Evolutionary conservation across 2,113 vertebrate genomes (phyloP).

Genomic region (Uropsilus gracilis): DNA sequence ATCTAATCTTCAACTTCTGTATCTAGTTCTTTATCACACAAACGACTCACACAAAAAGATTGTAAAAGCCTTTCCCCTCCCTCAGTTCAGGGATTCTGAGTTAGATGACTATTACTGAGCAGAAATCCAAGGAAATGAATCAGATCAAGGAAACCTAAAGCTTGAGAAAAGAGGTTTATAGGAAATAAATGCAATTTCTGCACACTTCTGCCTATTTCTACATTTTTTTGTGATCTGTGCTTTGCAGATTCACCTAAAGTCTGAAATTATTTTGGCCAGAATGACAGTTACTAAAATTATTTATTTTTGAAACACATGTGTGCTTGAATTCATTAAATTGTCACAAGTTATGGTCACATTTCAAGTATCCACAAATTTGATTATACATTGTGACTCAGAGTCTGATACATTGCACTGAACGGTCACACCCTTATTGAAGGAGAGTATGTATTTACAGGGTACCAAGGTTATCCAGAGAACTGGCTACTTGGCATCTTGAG

Average conservation of each 20-base stretch:
- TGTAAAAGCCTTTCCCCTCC: background rate
- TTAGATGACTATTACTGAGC: background rate
- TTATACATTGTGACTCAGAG: background rate
- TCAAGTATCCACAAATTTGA: background rate
- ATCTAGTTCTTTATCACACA: background rate
- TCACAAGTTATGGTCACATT: background rate
- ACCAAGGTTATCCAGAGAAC: background rate
- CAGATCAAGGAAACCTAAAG: background rate
- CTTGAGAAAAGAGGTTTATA: background rate
- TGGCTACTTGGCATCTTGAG: background rate
- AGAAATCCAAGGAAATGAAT: background rate
- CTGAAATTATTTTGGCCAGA: background rate
- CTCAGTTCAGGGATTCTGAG: background rate
- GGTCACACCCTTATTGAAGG: background rate
- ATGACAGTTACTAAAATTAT: background rate
- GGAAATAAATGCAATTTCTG: background rate
- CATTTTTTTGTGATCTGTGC: background rate
- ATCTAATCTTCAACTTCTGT: background rate
- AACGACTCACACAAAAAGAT: background rate
- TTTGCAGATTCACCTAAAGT: background rate
- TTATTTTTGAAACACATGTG: constrained; percentile 23
- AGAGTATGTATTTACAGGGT: background rate
- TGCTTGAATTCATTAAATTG: background rate
- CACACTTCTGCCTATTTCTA: background rate
- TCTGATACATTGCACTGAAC: background rate